Percentiles rank a stretch among this genome's conserved stretches.
Conservation (phyloP, 1,140 invertebrate genomes). For the Drosophila ambigua region DNA sequence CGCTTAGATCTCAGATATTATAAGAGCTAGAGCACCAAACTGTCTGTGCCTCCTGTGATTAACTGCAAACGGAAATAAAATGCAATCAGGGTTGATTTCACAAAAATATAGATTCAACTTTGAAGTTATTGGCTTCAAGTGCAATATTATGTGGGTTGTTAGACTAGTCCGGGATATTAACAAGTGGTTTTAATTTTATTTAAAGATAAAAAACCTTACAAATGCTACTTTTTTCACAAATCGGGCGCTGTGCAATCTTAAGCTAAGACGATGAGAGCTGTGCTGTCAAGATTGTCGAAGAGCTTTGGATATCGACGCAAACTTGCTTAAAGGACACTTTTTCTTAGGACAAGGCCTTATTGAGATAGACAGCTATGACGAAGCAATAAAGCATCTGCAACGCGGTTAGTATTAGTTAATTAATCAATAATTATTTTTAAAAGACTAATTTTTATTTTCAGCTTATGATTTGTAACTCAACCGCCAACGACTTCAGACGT, state of each 20-base stretch:
- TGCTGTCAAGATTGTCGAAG: conserved; percentile 94
- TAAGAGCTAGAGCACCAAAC: no score
- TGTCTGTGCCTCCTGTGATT: no score
- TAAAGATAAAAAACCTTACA: conserved; percentile 96
- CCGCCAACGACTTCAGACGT: no score
- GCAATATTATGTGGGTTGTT: background rate
- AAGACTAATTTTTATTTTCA: conserved; percentile 83
- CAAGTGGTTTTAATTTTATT: background rate
- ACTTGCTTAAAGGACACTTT: conserved; percentile 97
- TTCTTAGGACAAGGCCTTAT: conserved; percentile 95
- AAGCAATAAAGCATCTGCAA: conserved; percentile 97
- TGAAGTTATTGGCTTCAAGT: background rate
- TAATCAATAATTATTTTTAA: background rate
- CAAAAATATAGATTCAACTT: no score
- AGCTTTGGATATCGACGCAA: conserved; percentile 93
- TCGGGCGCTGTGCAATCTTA: conserved; percentile 96
- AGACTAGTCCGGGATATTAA: background rate
- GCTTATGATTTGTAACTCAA: no score
- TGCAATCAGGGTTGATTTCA: no score
- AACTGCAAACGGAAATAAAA: no score
- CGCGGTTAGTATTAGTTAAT: conserved; percentile 84
- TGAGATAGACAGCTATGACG: conserved; percentile 95
- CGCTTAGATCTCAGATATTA: no score
- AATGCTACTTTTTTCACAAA: conserved; percentile 98
- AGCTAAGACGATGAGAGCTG: conserved; percentile 94